These are phyloP conservation scores for Mormyrus proboscirostris DNA, from an alignment of 2,797 vertebrate genomes.

Conservation along the genomic window DNA sequence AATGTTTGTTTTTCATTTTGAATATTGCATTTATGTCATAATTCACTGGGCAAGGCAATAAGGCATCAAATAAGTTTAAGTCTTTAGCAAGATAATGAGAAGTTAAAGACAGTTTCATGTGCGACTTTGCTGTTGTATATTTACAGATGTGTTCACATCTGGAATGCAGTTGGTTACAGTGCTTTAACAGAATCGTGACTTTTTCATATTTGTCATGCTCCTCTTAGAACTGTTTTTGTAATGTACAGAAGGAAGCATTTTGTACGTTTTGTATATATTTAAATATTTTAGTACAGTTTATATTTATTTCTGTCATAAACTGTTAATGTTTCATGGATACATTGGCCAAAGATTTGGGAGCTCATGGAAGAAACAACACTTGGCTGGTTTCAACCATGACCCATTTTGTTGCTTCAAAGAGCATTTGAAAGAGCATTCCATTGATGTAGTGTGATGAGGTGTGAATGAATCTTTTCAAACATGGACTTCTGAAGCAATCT, in stretches of 20 bases:
- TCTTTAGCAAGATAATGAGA: conserved; percentile 18
- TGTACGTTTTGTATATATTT: conserved; percentile 62
- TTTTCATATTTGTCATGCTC: neutral
- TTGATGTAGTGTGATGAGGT: neutral
- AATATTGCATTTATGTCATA: neutral
- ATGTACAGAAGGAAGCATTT: conserved; percentile 52
- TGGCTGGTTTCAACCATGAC: neutral
- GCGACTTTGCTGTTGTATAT: neutral
- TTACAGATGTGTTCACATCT: neutral
- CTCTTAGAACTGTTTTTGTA: conserved; percentile 3
- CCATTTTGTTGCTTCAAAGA: neutral
- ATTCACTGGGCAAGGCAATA: neutral
- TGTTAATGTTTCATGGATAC: conserved; percentile 32
- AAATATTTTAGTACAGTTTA: conserved; percentile 32
- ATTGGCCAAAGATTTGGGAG: conserved; percentile 42
- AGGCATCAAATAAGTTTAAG: neutral
- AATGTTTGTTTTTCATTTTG: neutral
- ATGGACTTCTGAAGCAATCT: neutral
- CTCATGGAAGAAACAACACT: neutral
- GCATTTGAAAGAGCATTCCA: neutral
- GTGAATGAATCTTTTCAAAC: conserved; percentile 25
- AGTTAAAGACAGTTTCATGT: neutral
- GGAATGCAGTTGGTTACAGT: neutral
- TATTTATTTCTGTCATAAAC: conserved; percentile 25
- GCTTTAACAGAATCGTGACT: neutral